Evolutionary conservation across 2,888 invertebrate genomes (phyloP), one percentile per base, ranked within the genome.

Genomic region (Andrena haemorrhoa): DNA sequence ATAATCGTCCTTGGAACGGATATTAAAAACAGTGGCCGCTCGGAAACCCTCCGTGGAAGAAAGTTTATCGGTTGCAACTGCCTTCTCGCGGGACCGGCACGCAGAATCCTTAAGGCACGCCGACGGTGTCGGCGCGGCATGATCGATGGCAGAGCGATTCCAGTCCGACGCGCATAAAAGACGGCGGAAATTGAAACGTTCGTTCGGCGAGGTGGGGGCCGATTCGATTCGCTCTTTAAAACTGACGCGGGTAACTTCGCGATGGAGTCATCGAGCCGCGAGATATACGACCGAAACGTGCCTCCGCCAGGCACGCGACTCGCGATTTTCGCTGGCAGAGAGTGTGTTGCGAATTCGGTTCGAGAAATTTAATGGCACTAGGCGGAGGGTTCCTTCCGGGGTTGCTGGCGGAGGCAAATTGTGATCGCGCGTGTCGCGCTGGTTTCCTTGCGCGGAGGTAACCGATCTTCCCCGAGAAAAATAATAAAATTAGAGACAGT

Each of bases 91-190:
- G 61, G 35, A 58, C 66, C 53, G 33, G n/a, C 63, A 31, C 65
- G 68, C 56, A 41, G 74, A 76, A 79, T 84, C 70, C 69, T 82
- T 79, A 76, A 85, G 70, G 56, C 75, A 58, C 12, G 49, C 4
- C 76, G 74, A 79, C 64, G 79, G 61, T 75, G 76, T 77, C 82
- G 49, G 2, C 26, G 26, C 5, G 53, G 51, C 20, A 53, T 84
- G 85, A 85, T 83, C 65, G 75, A 85, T 84, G 70, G 64, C 63
- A 64, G 58, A 61, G 74, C 84, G 76, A 84, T 73, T 85, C 72
- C 75, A 73, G 64, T 65, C 81, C 68, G 63, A 73, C 47, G 70
- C 70, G 76, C 68, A 53, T 68, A 77, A 78, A 66, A 75, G 69
- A 23, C 56, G 26, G 51, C 70, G 78, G 75, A 83, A 84, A 84